Percentiles rank a stretch among this genome's conserved stretches.
phyloP scores from a whole-genome alignment of 2,113 vertebrate species.

The Colossoma macropomum region DNA sequence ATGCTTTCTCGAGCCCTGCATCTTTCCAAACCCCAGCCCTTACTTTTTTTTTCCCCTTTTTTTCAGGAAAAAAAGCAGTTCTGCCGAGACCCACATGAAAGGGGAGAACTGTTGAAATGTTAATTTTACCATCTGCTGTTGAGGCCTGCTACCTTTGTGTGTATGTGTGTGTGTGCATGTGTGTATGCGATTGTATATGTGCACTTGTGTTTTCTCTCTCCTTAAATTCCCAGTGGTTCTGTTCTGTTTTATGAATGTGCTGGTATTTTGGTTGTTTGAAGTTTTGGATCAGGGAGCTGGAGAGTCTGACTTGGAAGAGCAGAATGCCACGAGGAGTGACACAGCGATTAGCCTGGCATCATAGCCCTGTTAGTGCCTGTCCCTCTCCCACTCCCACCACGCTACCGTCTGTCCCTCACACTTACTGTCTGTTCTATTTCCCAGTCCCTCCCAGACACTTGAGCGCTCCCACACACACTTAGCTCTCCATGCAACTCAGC shows the following conservation, averaged over 20 bases:
- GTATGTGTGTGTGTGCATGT: constrained; percentile 54
- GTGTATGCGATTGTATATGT: constrained; percentile 46
- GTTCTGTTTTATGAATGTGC: constrained; percentile 95
- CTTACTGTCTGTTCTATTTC: constrained; percentile 3
- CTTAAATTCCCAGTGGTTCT: constrained; percentile 90
- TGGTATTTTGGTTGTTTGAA: constrained; percentile 95
- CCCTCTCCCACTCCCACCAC: constrained; percentile 43
- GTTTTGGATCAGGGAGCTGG: constrained; percentile 81
- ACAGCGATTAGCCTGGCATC: constrained; percentile 74
- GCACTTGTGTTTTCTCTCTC: constrained; percentile 71
- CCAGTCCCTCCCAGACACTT: background rate
- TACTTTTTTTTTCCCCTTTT: constrained; percentile 74
- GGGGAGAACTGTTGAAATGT: constrained; percentile 97
- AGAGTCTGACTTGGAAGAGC: constrained; percentile 86
- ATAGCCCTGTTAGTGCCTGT: constrained; percentile 54
- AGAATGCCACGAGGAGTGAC: constrained; percentile 79
- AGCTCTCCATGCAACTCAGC: background rate
- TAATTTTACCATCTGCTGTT: constrained; percentile 98
- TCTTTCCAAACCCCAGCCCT: constrained; percentile 87
- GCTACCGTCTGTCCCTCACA: constrained; percentile 49
- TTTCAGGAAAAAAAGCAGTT: constrained; percentile 77
- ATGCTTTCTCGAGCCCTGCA: constrained; percentile 92
- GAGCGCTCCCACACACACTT: background rate
- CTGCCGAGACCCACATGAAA: constrained; percentile 95
- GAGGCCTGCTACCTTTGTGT: constrained; percentile 93